Evolutionary conservation across 2,888 invertebrate species (phyloP), one percentile per base, ranked within the genome.

Genomic region (Nomada flava): DNA sequence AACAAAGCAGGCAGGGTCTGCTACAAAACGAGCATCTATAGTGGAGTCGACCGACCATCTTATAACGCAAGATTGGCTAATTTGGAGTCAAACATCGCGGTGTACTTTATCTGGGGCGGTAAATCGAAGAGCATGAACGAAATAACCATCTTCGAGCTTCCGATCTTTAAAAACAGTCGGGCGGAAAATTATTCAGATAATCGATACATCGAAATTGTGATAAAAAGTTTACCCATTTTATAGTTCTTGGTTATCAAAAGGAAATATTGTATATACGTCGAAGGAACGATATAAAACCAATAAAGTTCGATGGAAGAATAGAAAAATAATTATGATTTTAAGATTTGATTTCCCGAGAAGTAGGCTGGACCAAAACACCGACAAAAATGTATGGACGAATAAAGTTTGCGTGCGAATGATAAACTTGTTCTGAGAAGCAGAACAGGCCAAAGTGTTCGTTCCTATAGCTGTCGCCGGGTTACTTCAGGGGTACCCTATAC

Each of bases 391-490:
- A 65, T 2, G 11, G 15, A 47, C 0, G 23, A n/a, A 36, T 10
- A 59, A 29, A 71, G 76, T 87, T 80, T 55, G 77, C 75, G 79
- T 76, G 77, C 47, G 64, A 70, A 76, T 50, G 72, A 72, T 85
- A 80, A 76, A 82, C 82, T 74, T 23, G n/a, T 84, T 84, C 77
- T 53, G 50, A 59, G 67, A 83, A 79, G 23, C 77, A 44, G 47
- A 78, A 59, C 57, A 20, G 59, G 55, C 20, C 53, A 20, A 57
- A 73, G 47, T 36, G 18, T 53, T 63, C 65, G 47, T 50, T 26
- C 72, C 62, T 52, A 53, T 68, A 53, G 53, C 73, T 64, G 79
- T 79, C 67, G 67, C 72, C 72, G 68, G 57, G 68, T 68, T 68
- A 57, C 80, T 50, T 80, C 57, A 53, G 47, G 64, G 64, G 53